Conservation (phyloP, 2,888 invertebrate species). For the Pyrrhosoma nymphula region DNA sequence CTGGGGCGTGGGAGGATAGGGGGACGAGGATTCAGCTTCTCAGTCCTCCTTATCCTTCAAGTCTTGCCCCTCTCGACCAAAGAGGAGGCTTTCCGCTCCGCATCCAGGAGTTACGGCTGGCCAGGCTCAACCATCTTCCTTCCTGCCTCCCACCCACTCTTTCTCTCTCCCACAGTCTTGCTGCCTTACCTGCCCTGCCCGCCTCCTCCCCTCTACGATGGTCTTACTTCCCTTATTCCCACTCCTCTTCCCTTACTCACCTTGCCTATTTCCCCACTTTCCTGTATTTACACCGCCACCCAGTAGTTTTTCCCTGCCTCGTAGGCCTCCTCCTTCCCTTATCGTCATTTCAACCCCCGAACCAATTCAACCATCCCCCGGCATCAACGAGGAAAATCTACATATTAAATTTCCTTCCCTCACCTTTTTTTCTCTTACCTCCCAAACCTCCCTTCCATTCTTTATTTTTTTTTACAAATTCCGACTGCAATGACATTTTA, state of each 20-base stretch:
- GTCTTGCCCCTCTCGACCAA: not conserved
- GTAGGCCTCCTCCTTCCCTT: not conserved
- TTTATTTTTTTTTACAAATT: not conserved
- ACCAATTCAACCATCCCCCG: not conserved
- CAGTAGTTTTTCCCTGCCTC: not conserved
- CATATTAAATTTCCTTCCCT: slow-evolving; percentile 50
- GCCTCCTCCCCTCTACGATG: not conserved
- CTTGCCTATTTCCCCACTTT: no score
- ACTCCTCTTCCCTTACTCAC: not conserved
- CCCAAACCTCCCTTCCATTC: not conserved
- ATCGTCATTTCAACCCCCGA: not conserved
- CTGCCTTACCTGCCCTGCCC: not conserved
- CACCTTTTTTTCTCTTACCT: not conserved
- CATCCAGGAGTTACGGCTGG: slow-evolving; percentile 41
- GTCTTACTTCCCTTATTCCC: not conserved
- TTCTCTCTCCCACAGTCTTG: not conserved
- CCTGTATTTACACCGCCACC: no score
- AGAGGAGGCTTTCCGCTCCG: slow-evolving; percentile 18
- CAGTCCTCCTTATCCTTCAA: not conserved
- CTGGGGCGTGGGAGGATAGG: not conserved
- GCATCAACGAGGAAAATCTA: not conserved
- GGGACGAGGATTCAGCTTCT: no score
- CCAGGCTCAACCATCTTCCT: not conserved
- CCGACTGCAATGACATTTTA: not conserved
- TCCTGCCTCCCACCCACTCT: not conserved